A percentile compares a stretch with the other conserved stretches of the same genome.
phyloP scores from a whole-genome alignment of 2,888 invertebrate species.

The Andrena flavipes region DNA sequence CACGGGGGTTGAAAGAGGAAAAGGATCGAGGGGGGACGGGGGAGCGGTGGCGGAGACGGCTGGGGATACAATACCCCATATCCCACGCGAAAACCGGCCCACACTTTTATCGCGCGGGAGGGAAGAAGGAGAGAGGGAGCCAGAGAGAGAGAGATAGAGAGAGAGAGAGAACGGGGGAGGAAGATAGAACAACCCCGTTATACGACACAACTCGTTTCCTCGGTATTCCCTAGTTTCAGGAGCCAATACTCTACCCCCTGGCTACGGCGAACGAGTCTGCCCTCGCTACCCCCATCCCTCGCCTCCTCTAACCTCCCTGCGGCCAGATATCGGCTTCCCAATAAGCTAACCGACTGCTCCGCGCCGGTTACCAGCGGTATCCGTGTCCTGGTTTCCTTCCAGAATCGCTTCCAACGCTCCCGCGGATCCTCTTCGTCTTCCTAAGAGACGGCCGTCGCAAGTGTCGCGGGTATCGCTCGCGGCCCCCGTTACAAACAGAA shows the following conservation, averaged over 20 bases:
- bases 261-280: conserved; percentile 68
- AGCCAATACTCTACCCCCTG: conserved; percentile 76
- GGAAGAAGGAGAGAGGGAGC: conserved; percentile 10
- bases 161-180: conserved; percentile 14
- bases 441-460: not conserved
- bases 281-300: conserved; percentile 58
- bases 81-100: conserved; percentile 73
- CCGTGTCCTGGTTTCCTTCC: conserved; percentile 73
- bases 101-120: conserved; percentile 50
- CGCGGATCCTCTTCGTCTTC: conserved; percentile 35
- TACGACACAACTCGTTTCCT: conserved; percentile 80
- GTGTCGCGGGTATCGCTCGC: not conserved
- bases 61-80: conserved; percentile 81
- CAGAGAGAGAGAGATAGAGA: not conserved
- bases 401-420: conserved; percentile 53
- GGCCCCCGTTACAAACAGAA: not conserved
- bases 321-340: conserved; percentile 85
- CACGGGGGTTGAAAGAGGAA: conserved; percentile 62
- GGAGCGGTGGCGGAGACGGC: not conserved
- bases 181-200: conserved; percentile 66
- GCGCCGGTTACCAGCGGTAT: conserved; percentile 72
- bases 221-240: conserved; percentile 75
- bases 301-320: conserved; percentile 77
- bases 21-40: not conserved
- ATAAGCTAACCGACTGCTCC: conserved; percentile 82